These are phyloP conservation scores for Myodes glareolus DNA, from an alignment of 2,113 vertebrate genomes.

Conservation along the genomic window DNA sequence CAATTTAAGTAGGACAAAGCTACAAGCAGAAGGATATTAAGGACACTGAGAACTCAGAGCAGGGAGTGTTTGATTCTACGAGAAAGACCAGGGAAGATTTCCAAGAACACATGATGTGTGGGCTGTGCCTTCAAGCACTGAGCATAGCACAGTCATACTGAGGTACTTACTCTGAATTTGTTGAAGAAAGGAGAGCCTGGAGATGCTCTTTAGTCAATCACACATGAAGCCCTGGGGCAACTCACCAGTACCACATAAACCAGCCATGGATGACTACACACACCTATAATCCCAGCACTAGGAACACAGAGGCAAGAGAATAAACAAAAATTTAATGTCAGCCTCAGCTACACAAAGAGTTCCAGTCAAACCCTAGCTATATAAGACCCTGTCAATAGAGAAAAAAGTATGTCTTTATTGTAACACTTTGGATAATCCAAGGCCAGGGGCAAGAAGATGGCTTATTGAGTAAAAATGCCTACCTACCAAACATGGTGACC, in stretches of 20 bases:
- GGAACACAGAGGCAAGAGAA: neutral
- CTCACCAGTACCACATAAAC: neutral
- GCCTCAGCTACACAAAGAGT: neutral
- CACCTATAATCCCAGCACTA: neutral
- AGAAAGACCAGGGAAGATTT: neutral
- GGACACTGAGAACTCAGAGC: neutral
- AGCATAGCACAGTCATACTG: neutral
- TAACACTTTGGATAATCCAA: neutral
- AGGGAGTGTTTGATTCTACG: neutral
- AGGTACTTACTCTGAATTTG: neutral
- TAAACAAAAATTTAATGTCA: neutral
- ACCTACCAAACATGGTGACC: neutral
- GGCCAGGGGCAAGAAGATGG: neutral
- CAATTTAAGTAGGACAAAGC: neutral
- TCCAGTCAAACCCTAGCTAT: neutral
- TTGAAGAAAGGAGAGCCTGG: neutral
- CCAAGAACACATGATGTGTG: neutral
- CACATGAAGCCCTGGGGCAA: neutral
- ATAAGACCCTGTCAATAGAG: neutral
- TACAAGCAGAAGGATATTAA: neutral
- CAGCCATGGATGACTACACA: neutral
- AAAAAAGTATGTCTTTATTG: neutral
- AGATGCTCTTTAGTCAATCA: neutral
- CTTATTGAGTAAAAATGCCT: neutral
- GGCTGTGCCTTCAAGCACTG: slow-evolving; percentile 1